Base-by-base conservation (phyloP, 2,113 vertebrate genomes). In the Aviceda subcristata region DNA sequence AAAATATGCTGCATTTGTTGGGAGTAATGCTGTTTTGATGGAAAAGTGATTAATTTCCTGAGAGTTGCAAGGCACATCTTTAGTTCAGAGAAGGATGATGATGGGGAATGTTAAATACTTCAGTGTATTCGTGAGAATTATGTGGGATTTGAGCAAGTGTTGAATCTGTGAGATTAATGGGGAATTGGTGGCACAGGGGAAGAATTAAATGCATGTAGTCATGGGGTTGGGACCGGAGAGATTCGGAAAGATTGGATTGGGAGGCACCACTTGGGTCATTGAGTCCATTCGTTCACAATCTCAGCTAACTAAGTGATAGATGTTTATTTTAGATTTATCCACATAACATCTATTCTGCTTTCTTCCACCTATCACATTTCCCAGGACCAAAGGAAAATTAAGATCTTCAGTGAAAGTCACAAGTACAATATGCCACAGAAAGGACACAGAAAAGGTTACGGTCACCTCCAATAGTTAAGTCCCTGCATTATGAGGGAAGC, bases 11-110 rank as follows among this genome's bases (percentile, higher is more conserved):
- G 59, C 41, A 46, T 83, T 91, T 92, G 21, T 90, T 18, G 39
- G 38, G 34, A 81, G 24, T 34, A 82, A 77, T 91, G 56, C 3
- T 56, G n/a, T 74, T 94, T 77, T 93, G 67, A 71, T 29, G 51
- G 72, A 71, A 93, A 95, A 93, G 29, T 80, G 82, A 95, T 90
- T 94, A 55, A 93, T 94, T 88, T 95, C 46, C 71, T 86, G 36
- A 80, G 45, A 80, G 19, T 38, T 94, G 43, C 50, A 92, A 77
- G 41, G n/a, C 50, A 77, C 17, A 46, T 86, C 71, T 93, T 74
- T 77, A 74, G 16, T 78, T 86, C 63, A 74, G 92, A 91, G 75
- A 88, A 67, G 17, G 68, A 73, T 86, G 90, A 55, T 73, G 82
- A 80, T 74, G 45, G 55, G 16, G 75, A 86, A 57, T 88, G 46